These are phyloP conservation scores for Pelosia muscerda DNA, from an alignment of 2,888 invertebrate species.

Conservation along the genomic window DNA sequence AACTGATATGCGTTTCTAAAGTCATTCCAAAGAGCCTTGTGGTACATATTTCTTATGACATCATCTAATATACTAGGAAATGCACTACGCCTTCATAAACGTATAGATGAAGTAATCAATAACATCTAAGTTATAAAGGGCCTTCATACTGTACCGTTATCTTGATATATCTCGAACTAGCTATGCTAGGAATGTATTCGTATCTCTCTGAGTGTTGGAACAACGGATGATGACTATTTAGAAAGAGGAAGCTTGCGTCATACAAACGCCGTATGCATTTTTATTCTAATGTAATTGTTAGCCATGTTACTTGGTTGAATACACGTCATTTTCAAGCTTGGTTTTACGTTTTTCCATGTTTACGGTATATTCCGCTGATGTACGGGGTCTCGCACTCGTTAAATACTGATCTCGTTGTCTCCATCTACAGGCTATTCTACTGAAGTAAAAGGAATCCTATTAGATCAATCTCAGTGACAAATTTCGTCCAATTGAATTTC, in stretches of 20 bases:
- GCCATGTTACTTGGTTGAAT: neutral
- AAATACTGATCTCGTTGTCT: too few relatives aligned
- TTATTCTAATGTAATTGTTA: neutral
- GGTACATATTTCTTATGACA: slow-evolving; percentile 35
- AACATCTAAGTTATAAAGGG: slow-evolving; percentile 23
- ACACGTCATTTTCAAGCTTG: neutral
- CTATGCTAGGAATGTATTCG: neutral
- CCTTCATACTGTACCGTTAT: slow-evolving; percentile 37
- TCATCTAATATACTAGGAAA: slow-evolving; percentile 40
- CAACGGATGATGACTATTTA: neutral
- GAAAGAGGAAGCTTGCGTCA: neutral
- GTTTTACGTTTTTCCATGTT: neutral
- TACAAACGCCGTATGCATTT: neutral
- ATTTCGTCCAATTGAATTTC: neutral
- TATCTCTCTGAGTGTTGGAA: neutral
- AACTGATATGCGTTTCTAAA: neutral
- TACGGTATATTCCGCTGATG: neutral
- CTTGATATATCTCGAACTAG: slow-evolving; percentile 12
- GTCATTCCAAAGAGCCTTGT: neutral
- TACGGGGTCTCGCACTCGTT: neutral
- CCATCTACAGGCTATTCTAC: neutral
- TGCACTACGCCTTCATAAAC: slow-evolving; percentile 28
- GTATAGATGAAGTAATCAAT: slow-evolving; percentile 38
- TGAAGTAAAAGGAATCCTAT: neutral
- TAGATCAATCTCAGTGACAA: neutral